A percentile compares a stretch with the other conserved stretches of the same genome.
phyloP scores from a whole-genome alignment of 2,113 vertebrate species.

The Scatophagus argus region DNA sequence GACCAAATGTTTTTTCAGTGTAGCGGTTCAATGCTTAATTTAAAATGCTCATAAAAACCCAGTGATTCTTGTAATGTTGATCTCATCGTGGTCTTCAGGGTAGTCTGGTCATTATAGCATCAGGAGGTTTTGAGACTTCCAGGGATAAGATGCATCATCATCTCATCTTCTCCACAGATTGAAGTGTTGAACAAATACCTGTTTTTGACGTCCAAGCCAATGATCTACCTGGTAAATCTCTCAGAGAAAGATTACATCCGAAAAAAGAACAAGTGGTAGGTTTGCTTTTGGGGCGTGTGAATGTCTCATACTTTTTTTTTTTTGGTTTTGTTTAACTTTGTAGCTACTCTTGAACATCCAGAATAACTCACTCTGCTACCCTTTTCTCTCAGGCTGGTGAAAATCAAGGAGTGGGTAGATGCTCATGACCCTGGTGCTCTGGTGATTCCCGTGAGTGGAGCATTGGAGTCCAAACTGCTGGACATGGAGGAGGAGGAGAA shows the following conservation, averaged over 20 bases:
- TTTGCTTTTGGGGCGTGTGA: background rate
- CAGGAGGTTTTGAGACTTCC: no score
- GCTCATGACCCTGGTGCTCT: constrained; percentile 94
- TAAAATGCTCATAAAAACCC: background rate
- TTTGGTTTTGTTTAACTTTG: background rate
- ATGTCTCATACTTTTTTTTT: background rate
- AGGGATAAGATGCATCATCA: background rate
- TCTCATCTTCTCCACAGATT: constrained; percentile 86
- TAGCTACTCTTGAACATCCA: background rate
- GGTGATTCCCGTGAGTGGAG: constrained; percentile 98
- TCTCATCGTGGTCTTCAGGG: background rate
- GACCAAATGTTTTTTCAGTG: background rate
- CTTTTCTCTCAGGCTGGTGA: constrained; percentile 92
- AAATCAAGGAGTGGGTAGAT: constrained; percentile 99
- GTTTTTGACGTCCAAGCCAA: constrained; percentile 98
- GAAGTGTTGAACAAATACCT: constrained; percentile 98
- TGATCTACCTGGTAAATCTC: constrained; percentile 99
- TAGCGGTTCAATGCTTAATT: background rate
- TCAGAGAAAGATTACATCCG: constrained; percentile 98
- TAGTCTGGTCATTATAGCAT: background rate
- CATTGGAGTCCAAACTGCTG: constrained; percentile 94
- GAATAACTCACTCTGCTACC: background rate
- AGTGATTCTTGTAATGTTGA: background rate
- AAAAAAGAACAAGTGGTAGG: constrained; percentile 99
- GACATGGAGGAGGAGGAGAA: constrained; percentile 97